Base-by-base conservation (phyloP, 2,888 invertebrate species). In the Incurvaria masculella region DNA sequence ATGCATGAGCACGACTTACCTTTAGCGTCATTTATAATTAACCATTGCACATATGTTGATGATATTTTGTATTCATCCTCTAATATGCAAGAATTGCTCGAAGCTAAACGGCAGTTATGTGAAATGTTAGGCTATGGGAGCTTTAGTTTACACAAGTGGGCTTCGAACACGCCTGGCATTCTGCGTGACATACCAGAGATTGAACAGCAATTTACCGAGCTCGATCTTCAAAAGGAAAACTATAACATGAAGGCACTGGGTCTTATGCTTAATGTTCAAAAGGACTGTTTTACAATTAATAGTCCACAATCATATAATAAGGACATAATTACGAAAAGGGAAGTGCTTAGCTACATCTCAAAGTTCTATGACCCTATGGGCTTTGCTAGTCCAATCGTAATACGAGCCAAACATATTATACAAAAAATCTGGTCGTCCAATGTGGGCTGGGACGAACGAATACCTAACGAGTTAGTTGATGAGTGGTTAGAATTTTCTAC, bases 301-400 rank as follows among this genome's bases (percentile, higher is more conserved):
- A 10, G 6, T 5, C 23, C 10, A 10, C 5, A 10, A 10, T 23
- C 23, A 6, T 5, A 23, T 6, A 6, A 10, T 23, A 6, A 5
- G 17, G 14, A 16, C 4, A 16, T 21, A 16, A 10, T 10, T n/a
- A 46, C 54, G 11, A 56, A 56, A 47, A 27, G 55, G 2, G 10
- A 46, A 8, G 51, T 53, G 27, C 23, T 54, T 14, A 51, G 50
- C 38, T 50, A 46, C 21, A 54, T 56, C 27, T 21, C 46, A 16
- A 53, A 48, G 40, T 52, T 52, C 18, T 54, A 50, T 50, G 54
- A 56, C 23, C 55, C 54, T 1, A 18, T 54, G 23, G 55, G 52
- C 3, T 48, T 50, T 11, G 45, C 46, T 2, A 18, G 46, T 8
- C 54, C 54, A 2, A 43, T 56, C 1, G 19, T 54, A 11, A 50